Conservation (phyloP, 2,797 vertebrate species). For the Geotria australis region DNA sequence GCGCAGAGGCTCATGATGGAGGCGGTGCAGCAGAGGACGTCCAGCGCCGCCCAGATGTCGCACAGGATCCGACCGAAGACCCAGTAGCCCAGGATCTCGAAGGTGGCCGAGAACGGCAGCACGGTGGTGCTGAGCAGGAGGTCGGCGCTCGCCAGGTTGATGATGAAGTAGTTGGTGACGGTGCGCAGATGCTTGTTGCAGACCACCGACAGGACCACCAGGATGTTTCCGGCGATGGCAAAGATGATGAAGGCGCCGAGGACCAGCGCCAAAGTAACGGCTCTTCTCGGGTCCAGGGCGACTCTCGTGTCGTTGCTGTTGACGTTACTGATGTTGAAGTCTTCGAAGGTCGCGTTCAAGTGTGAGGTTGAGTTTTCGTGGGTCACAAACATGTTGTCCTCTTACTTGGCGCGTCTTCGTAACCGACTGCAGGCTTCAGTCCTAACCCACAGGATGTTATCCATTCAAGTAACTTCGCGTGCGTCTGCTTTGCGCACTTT, state of each 20-base stretch:
- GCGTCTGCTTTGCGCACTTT: too few species aligned
- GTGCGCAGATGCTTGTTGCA: conserved; percentile 82
- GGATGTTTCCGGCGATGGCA: conserved; percentile 66
- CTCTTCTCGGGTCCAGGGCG: conserved; percentile 30
- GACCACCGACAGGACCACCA: conserved; percentile 75
- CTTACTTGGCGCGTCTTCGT: too few species aligned
- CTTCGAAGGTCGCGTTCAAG: conserved; percentile 2
- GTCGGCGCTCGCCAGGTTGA: conserved; percentile 83
- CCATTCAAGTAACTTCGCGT: too few species aligned
- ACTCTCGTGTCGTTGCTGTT: conserved; percentile 20
- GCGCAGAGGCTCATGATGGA: conserved; percentile 93
- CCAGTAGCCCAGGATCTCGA: conserved; percentile 84
- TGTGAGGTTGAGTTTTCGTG: too few species aligned
- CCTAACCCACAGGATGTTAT: too few species aligned
- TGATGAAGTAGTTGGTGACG: conserved; percentile 86
- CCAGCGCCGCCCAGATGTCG: conserved; percentile 94
- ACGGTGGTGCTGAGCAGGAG: conserved; percentile 56
- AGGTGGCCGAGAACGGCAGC: conserved; percentile 68
- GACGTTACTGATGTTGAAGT: conserved; percentile 13
- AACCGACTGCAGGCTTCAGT: too few species aligned
- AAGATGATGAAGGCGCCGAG: conserved; percentile 49
- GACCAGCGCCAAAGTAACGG: conserved; percentile 41
- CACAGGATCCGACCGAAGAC: conserved; percentile 78
- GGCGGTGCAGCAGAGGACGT: conserved; percentile 92
- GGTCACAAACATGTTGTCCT: too few species aligned